Conservation (phyloP, 1,140 invertebrate genomes). For the Whitmania pigra region DNA sequence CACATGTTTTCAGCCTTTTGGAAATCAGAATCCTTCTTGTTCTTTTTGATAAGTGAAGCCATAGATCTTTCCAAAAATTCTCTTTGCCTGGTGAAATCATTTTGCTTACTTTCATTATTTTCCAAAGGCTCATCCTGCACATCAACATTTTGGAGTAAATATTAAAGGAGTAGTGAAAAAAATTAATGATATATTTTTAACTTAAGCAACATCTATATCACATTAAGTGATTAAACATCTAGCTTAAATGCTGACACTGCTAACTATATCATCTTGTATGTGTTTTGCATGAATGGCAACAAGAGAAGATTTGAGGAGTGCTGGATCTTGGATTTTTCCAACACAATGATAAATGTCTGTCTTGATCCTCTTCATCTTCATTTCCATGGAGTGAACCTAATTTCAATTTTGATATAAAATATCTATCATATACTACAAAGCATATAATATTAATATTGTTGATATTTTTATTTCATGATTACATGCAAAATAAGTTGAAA, state of each 20-base stretch:
- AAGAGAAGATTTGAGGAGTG: slow-evolving; percentile 62
- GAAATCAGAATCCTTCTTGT: slow-evolving; percentile 42
- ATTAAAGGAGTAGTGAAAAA: background rate
- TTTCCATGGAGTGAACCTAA: slow-evolving; percentile 50
- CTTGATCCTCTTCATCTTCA: slow-evolving; percentile 58
- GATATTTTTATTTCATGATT: no score
- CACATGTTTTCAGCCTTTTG: slow-evolving; percentile 44
- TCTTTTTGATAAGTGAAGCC: slow-evolving; percentile 49
- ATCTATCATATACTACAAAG: no score
- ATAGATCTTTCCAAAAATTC: slow-evolving; percentile 62
- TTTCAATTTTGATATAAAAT: slow-evolving; percentile 8
- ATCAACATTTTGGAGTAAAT: slow-evolving; percentile 5
- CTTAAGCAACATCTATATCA: background rate
- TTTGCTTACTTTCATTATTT: slow-evolving; percentile 54
- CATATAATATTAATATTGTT: no score
- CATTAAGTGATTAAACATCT: background rate
- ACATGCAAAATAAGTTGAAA: no score
- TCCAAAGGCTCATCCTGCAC: slow-evolving; percentile 40
- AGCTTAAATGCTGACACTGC: slow-evolving; percentile 22
- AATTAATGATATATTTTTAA: background rate
- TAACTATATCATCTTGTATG: slow-evolving; percentile 46
- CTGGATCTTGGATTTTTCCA: slow-evolving; percentile 60
- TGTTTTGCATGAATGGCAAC: slow-evolving; percentile 64
- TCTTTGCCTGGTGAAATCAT: slow-evolving; percentile 63
- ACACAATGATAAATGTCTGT: slow-evolving; percentile 64